phyloP scores from a whole-genome alignment of 2,113 vertebrate genomes.

The Crypturellus undulatus region DNA sequence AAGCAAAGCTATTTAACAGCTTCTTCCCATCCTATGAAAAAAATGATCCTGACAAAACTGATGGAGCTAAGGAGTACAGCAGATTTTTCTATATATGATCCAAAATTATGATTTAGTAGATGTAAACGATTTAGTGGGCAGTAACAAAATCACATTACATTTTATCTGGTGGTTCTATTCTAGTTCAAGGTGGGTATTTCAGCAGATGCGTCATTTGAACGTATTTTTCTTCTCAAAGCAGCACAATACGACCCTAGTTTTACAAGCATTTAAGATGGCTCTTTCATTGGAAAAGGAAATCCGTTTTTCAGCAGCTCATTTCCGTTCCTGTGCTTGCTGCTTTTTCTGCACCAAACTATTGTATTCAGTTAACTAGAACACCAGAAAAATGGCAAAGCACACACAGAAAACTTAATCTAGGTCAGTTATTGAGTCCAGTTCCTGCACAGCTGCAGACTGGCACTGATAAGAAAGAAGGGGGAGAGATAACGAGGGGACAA shows the following conservation, averaged over 20 bases:
- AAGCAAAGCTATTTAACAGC: not conserved
- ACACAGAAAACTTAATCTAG: accelerated
- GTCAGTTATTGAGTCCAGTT: not conserved
- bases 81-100: not conserved
- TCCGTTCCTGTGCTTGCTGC: not conserved
- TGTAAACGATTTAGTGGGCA: not conserved
- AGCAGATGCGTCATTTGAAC: not conserved
- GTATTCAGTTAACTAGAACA: not conserved
- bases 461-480: not conserved
- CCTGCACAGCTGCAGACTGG: not conserved
- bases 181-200: not conserved
- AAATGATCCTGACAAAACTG: not conserved
- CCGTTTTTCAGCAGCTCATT: not conserved
- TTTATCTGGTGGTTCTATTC: not conserved
- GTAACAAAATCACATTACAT: not conserved
- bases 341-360: not conserved
- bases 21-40: not conserved
- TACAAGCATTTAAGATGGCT: not conserved
- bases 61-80: not conserved
- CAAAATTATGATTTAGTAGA: not conserved
- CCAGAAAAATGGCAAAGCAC: not conserved
- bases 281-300: not conserved
- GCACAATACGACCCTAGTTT: not conserved
- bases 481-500: not conserved
- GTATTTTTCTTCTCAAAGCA: not conserved